Conservation (phyloP, 2,797 vertebrate species). For the Oreochromis mossambicus region DNA sequence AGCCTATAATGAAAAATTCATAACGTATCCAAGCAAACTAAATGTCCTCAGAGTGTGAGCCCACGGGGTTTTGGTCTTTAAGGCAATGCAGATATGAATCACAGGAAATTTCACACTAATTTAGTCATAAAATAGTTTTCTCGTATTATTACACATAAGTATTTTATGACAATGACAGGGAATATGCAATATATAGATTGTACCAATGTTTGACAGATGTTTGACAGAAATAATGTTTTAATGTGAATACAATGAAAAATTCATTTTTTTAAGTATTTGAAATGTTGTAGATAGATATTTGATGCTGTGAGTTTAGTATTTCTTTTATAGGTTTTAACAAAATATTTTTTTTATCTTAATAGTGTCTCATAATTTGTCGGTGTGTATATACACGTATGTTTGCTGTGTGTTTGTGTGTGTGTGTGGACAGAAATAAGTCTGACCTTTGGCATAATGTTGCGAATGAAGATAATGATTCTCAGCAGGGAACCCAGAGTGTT, state of each 20-base stretch:
- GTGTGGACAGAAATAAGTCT: conserved; percentile 23
- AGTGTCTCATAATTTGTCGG: background rate
- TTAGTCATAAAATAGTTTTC: background rate
- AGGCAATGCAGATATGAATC: conserved; percentile 7
- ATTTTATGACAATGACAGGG: background rate
- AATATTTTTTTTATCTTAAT: background rate
- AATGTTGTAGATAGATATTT: background rate
- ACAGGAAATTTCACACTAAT: background rate
- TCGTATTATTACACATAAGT: background rate
- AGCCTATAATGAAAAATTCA: conserved; percentile 45
- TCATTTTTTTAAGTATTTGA: background rate
- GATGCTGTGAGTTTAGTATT: background rate
- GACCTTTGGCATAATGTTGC: conserved; percentile 54
- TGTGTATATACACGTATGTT: background rate
- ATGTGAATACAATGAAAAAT: background rate
- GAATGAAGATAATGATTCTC: conserved; percentile 60
- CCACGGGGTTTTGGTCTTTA: background rate
- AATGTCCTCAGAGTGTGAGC: conserved; percentile 20
- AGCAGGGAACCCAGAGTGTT: conserved; percentile 35
- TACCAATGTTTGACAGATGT: background rate
- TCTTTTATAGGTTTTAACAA: background rate
- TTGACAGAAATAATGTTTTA: background rate
- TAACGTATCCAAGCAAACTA: conserved; percentile 61
- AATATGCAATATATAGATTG: background rate
- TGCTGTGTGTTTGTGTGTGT: background rate